phyloP scores from a whole-genome alignment of 2,113 vertebrate genomes.

The Eurypyga helias region DNA sequence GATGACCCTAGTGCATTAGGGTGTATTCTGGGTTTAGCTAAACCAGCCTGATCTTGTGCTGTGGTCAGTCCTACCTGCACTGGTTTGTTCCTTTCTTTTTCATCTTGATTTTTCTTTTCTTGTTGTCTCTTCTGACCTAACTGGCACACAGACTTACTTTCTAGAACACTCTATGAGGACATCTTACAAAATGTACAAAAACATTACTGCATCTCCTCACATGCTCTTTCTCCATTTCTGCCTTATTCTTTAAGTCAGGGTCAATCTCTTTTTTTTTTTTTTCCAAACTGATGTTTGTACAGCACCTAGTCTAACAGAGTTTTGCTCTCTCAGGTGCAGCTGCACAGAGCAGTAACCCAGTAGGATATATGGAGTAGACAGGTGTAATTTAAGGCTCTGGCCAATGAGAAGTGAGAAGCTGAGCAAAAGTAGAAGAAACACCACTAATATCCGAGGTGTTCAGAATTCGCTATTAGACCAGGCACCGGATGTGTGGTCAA shows the following conservation, averaged over 20 bases:
- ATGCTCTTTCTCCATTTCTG: background rate
- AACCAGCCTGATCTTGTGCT: background rate
- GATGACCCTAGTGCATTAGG: background rate
- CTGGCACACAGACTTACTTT: background rate
- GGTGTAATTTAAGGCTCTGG: background rate
- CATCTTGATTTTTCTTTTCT: background rate
- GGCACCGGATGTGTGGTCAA: background rate
- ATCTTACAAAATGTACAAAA: background rate
- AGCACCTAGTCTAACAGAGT: background rate
- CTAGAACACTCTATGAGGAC: background rate
- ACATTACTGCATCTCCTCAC: background rate
- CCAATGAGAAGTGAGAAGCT: background rate
- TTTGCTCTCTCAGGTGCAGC: background rate
- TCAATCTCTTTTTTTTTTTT: background rate
- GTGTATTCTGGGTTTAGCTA: background rate
- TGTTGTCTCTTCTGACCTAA: background rate
- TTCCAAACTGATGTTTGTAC: background rate
- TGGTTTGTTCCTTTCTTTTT: fast-evolving
- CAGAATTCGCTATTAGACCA: background rate
- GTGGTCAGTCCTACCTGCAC: background rate
- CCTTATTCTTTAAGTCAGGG: background rate
- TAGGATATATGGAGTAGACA: background rate
- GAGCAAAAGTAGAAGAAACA: background rate
- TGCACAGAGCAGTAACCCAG: background rate
- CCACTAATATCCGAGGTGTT: background rate